A percentile compares a stretch with the other conserved stretches of the same genome.
phyloP scores from a whole-genome alignment of 1,140 invertebrate genomes.

The Nylanderia fulva region DNA sequence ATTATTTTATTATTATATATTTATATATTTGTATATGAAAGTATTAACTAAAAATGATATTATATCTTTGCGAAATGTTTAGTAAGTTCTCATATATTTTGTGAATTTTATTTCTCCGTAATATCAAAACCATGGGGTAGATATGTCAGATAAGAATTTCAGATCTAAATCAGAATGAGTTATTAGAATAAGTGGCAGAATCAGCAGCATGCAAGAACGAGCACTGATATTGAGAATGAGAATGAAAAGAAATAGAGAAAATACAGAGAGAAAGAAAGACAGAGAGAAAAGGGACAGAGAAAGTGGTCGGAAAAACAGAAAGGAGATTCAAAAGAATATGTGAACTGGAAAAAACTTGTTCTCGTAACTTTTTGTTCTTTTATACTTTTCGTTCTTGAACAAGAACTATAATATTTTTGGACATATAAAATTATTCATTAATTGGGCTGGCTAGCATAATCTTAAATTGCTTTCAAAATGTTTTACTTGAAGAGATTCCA shows the following conservation, averaged over 20 bases:
- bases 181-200: slow-evolving; percentile 77
- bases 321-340: slow-evolving; percentile 29
- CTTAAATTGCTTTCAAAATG: not conserved
- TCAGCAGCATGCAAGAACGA: slow-evolving; percentile 74
- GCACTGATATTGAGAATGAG: slow-evolving; percentile 45
- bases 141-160: slow-evolving; percentile 77
- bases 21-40: too few relatives aligned
- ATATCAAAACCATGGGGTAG: slow-evolving; percentile 40
- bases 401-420: too few relatives aligned
- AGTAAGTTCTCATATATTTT: not conserved
- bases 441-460: too few relatives aligned
- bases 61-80: not conserved
- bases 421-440: not conserved
- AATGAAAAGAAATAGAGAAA: not conserved
- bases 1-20: too few relatives aligned
- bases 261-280: slow-evolving; percentile 20
- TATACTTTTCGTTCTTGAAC: not conserved
- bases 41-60: not conserved
- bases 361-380: slow-evolving; percentile 25
- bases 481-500: not conserved
- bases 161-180: slow-evolving; percentile 76
- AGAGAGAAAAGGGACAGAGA: not conserved
- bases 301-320: not conserved
- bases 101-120: not conserved
- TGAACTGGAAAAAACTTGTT: slow-evolving; percentile 63